Base-by-base conservation (phyloP, 2,888 invertebrate species). In the Drosophila prolongata region DNA sequence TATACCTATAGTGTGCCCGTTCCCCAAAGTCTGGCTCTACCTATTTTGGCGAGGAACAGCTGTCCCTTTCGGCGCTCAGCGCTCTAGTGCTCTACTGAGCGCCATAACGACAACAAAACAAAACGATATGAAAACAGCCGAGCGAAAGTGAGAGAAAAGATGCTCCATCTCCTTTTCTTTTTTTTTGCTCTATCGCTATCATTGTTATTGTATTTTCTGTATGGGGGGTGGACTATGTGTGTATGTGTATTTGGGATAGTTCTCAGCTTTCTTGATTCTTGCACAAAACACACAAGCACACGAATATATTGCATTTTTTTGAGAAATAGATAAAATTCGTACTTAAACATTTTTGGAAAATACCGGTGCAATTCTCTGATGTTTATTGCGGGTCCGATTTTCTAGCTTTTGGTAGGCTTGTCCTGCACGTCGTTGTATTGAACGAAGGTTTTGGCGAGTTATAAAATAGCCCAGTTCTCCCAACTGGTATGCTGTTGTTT, bases 11-110 rank as follows among this genome's bases (percentile, higher is more conserved):
- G 24, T 24, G 24, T 46, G 55, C 47, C 16, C 19, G 56, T 56
- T 24, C 53, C 37, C 57, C 14, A 37, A 34, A 49, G 56, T 49
- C 37, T 38, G n/a, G 19, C 58, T 58, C 30, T 56, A 58, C 57
- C 37, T 37, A 57, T 35, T n/a, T 57, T 38, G 13, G 27, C 52
- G 53, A 35, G 9, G 13, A 50, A 50, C 65, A 62, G 50, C 49
- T 50, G 47, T 50, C 43, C 62, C 40, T 54, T 59, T 54, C 57
- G 44, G 46, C 43, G 44, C 54, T 43, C 5, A 11, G 56, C 76
- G 73, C 66, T 75, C 80, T 57, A 81, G 62, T 80, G 79, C 70
- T 82, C 80, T 78, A 84, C 74, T 76, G 75, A 85, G 68, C 62
- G 78, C 14, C 37, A 65, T 62, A 80, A 73, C 79, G 81, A 73